Conservation (phyloP, 2,797 vertebrate genomes). For the Phoebastria nigripes region DNA sequence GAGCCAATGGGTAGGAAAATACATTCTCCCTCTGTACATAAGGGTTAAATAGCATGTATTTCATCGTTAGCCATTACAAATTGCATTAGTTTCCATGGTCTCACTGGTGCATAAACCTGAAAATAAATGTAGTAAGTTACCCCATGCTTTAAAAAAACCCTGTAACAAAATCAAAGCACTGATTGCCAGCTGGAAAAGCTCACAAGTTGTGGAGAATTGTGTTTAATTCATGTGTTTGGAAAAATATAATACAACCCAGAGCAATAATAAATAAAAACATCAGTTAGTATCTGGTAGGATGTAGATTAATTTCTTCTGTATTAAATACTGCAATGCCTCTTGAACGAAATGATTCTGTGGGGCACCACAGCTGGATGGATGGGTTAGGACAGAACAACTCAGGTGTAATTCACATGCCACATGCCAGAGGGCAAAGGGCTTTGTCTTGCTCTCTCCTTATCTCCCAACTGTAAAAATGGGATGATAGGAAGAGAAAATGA, state of each 20-base stretch:
- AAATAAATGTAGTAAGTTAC: background rate
- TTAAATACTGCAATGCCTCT: background rate
- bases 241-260: background rate
- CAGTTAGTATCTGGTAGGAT: background rate
- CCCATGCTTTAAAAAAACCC: background rate
- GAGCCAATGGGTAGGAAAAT: background rate
- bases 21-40: background rate
- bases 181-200: background rate
- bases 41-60: background rate
- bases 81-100: background rate
- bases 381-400: background rate
- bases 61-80: background rate
- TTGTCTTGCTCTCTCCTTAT: background rate
- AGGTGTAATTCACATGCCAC: background rate
- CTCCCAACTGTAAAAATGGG: background rate
- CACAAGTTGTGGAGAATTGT: background rate
- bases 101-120: background rate
- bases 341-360: background rate
- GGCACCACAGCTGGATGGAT: background rate
- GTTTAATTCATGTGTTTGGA: background rate
- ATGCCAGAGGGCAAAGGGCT: background rate
- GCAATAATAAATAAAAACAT: background rate
- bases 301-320: background rate
- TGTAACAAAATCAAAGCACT: background rate
- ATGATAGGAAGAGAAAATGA: background rate